These are phyloP conservation scores for Agrilus planipennis DNA, from an alignment of 1,140 invertebrate species.

Conservation along the genomic window DNA sequence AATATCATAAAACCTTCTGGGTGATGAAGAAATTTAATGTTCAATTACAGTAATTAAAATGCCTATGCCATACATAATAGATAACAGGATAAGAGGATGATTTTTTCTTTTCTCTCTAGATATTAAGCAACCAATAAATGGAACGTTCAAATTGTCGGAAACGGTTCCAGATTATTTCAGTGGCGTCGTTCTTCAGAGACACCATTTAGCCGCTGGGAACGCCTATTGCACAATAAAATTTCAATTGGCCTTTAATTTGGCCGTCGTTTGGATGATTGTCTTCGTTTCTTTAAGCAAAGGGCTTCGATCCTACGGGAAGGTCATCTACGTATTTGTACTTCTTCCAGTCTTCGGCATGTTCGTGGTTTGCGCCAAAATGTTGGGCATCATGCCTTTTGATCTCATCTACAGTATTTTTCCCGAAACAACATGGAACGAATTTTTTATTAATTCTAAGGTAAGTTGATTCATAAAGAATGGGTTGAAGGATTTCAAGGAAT, in stretches of 20 bases:
- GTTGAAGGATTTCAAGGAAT: no score
- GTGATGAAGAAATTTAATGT: no score
- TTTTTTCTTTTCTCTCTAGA: conserved; percentile 17
- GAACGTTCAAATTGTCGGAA: conserved; percentile 51
- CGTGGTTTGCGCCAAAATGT: conserved; percentile 58
- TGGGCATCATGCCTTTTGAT: conserved; percentile 54
- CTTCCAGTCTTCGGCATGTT: conserved; percentile 60
- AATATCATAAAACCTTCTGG: no score
- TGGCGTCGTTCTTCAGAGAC: conserved; percentile 64
- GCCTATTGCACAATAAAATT: conserved; percentile 62
- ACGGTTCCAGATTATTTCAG: conserved; percentile 75
- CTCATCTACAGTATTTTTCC: conserved; percentile 56
- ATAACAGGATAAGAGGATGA: no score
- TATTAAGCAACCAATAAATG: conserved; percentile 24
- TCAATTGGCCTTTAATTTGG: conserved; percentile 79
- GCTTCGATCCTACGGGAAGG: conserved; percentile 72
- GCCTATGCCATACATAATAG: no score
- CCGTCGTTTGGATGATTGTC: conserved; percentile 81
- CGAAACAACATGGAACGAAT: conserved; percentile 67
- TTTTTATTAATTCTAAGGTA: conserved; percentile 68
- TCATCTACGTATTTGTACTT: conserved; percentile 61
- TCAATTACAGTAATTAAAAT: no score
- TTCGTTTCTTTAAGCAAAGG: conserved; percentile 84
- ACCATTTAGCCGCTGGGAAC: conserved; percentile 46
- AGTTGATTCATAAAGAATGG: no score